Evolutionary conservation across 2,888 invertebrate genomes (phyloP), one percentile per base, ranked within the genome.

Genomic region (Odontomyia ornata): DNA sequence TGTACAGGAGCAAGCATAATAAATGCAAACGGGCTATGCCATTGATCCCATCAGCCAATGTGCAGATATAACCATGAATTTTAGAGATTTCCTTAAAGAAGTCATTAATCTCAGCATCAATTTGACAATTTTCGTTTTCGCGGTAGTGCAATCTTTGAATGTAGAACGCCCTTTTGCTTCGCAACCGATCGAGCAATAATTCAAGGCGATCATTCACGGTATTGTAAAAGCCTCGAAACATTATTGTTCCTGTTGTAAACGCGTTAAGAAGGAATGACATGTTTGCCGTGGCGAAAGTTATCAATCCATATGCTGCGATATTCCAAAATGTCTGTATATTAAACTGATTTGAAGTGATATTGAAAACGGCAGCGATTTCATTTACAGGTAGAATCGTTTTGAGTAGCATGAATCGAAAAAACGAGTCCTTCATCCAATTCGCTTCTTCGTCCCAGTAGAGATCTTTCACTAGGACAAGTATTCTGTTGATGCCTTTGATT

Each of bases 331-430:
- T 69, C 11, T 47, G 9, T 15, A 0, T 3, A 9, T 0, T 28
- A 13, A n/a, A n/a, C n/a, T 30, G 13, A 28, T 64, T 27, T 25
- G 47, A 15, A 11, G 15, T 1, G 0, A 47, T 1, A 9, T 11
- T 25, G 21, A 13, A 46, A 13, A 47, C 4, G 1, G 47, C 30
- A 3, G 47, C 15, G 15, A 69, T 46, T 13, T 69, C 46, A 25
- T 69, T 69, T 1, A 69, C 15, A 1, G 69, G 69, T 5, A 69
- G 46, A 13, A 69, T 11, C 25, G 47, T 25, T 69, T 69, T 69
- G 9, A 69, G 21, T 5, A 65, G 0, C 1, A 65, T 52, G 36
- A 36, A 36, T 36, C 36, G 36, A 36, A 36, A 36, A 36, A 36
- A 36, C 9, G 36, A 9, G 9, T 36, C 36, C 9, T 36, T 36